Evolutionary conservation across 1,140 invertebrate genomes (phyloP), one percentile per base, ranked within the genome.

Genomic region (Hetaerina americana): DNA sequence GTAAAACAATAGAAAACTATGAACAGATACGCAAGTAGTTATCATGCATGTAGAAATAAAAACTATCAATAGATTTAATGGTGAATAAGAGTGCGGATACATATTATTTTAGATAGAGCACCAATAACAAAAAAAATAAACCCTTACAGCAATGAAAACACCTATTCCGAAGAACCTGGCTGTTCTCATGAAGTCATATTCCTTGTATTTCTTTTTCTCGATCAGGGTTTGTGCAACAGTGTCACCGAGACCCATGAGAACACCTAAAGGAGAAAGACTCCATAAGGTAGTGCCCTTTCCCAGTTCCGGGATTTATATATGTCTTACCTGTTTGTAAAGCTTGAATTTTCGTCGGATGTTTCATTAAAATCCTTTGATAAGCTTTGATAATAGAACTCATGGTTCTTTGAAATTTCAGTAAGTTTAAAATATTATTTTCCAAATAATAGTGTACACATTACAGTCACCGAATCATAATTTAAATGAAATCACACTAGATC

Each of bases 221-320:
- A 88, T 78, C 29, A 82, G 73, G 72, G 82, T 80, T 77, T 88
- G 86, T 71, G 85, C 82, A 27, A 86, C 80, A 57, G 84, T 78
- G 81, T 88, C 87, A 8, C 86, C 86, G 1, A 81, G 67, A 70
- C 80, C 84, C 85, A 87, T 87, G 27, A 88, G 75, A 49, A 80
- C 75, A 29, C 85, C 86, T 87, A 72, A 40, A 73, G 18, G 74
- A 69, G 71, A 0, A 69, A n/a, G n/a, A n/a, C n/a, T n/a, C n/a
- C n/a, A n/a, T n/a, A n/a, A n/a, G n/a, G n/a, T n/a, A n/a, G n/a
- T n/a, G n/a, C n/a, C n/a, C n/a, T n/a, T n/a, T n/a, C n/a, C n/a
- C n/a, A n/a, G n/a, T n/a, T n/a, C n/a, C 10, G 40, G 3, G 22
- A 57, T 12, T 10, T 5, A 57, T n/a, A 2, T 3, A 18, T 12